Base-by-base conservation (phyloP, 2,113 vertebrate species). In the Girardinichthys multiradiatus region DNA sequence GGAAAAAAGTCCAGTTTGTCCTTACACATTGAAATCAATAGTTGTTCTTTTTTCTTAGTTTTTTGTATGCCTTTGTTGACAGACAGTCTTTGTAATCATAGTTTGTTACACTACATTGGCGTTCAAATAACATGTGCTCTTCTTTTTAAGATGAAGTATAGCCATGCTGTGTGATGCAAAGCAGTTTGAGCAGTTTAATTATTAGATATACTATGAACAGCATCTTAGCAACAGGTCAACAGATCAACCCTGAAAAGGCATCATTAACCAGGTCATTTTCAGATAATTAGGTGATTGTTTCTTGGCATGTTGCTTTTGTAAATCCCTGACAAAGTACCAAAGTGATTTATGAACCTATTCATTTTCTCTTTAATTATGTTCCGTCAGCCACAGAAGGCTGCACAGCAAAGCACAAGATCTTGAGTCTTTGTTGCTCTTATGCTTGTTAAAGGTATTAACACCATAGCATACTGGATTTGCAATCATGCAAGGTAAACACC, bases 361-460 rank as follows among this genome's bases (percentile, higher is more conserved):
- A 63, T 35, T 61, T 61, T 61, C 30, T 10, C 21, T 63, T 33
- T 35, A 62, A 33, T 62, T 35, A 63, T 35, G 31, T 63, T 35
- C 9, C 13, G 33, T 63, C 31, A 62, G 29, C 30, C 30, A 33
- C 19, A 35, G 31, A 35, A 33, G 31, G 31, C 29, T n/a, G 7
- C 31, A 15, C 60, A 13, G 24, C 35, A 24, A 63, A 5, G 60
- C 10, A 2, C 14, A 33, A 21, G 30, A 35, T 35, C n/a, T 31
- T 21, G 60, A 28, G 24, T 24, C 24, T 63, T 21, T 35, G 9
- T 24, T 63, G 60, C 12, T 21, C 12, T 35, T 10, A 21, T 63
- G 24, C 60, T 29, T 59, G 26, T 29, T 11, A 35, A 63, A n/a
- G 1, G 11, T 24, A 63, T 62, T 35, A 17, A n/a, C 30, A 33